A percentile compares a stretch with the other conserved stretches of the same genome.
Conservation (phyloP, 2,797 vertebrate species). For the Vipera latastei region DNA sequence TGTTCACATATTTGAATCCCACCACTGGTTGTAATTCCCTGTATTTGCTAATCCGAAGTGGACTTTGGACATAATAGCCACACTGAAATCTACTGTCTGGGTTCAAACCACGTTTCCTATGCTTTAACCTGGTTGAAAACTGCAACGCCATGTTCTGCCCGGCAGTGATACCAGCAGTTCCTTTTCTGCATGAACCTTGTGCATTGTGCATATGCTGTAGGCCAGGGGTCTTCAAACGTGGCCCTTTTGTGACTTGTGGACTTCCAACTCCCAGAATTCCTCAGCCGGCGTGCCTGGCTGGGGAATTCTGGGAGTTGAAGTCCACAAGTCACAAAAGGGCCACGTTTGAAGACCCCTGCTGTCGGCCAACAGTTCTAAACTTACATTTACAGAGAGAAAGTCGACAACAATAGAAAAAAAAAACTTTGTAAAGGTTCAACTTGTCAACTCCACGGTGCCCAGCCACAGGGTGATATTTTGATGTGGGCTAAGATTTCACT, state of each 20-base stretch:
- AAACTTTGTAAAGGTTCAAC: not conserved
- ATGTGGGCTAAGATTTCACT: not conserved
- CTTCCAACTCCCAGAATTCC: too few species aligned
- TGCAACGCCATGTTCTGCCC: not conserved
- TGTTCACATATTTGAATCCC: too few species aligned
- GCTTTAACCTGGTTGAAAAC: not conserved
- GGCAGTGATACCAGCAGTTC: fast-evolving
- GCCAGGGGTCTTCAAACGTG: too few species aligned
- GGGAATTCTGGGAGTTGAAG: too few species aligned
- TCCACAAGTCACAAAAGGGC: too few species aligned
- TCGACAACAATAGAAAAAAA: not conserved
- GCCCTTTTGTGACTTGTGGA: too few species aligned
- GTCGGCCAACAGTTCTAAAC: not conserved
- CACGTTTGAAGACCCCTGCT: not conserved
- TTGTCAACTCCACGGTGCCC: not conserved
- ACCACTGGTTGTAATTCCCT: too few species aligned
- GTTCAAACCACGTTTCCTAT: not conserved
- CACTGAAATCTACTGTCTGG: too few species aligned
- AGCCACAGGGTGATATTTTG: not conserved
- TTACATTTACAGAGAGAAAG: not conserved
- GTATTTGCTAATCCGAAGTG: not conserved
- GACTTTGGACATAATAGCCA: too few species aligned
- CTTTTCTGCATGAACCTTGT: not conserved
- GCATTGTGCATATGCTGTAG: not conserved
- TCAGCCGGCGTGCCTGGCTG: too few species aligned